Base-by-base conservation (phyloP, 2,797 vertebrate genomes). In the Onychomys arenicola region DNA sequence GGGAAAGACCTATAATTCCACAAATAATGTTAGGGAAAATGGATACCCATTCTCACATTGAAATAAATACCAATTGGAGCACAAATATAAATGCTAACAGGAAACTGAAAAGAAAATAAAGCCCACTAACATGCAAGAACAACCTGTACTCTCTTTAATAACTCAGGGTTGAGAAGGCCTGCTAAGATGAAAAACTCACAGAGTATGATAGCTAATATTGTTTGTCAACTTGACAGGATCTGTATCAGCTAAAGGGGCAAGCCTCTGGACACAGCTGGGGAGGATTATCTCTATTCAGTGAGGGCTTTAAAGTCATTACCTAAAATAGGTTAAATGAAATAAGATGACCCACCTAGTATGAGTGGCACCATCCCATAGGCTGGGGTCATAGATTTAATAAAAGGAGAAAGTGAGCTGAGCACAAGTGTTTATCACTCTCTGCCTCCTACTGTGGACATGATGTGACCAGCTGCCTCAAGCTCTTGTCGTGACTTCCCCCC, bases 1-100 rank as follows among this genome's bases (percentile, higher is more conserved):
- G 14, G 43, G 19, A 91, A 90, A 93, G 23, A 87, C 57, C 71
- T 76, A 13, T 78, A 92, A 89, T 65, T 93, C 40, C 81, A 23
- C n/a, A 84, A 92, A 91, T 11, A 82, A 37, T 57, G 5, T 94
- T 83, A 83, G 57, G n/a, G 11, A 83, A 96, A 89, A 40, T 92
- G 13, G 21, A 16, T 25, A 49, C 29, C 19, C 25, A 85, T 76
- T 25, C 37, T 81, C 29, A 65, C 9, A 32, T 37, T 37, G 19
- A 87, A 93, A 92, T 43, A 90, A 92, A 61, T 40, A 57, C 23
- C 29, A 84, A 12, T 69, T 83, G 55, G 34, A 49, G 37, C 59
- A 86, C n/a, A 95, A 59, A 55, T 37, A 37, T 75, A 76, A 91
- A 69, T 63, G 17, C 34, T 43, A 80, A 37, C 5, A 78, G 61